These are phyloP conservation scores for Gouania willdenowi DNA, from an alignment of 2,797 vertebrate genomes.

Conservation along the genomic window DNA sequence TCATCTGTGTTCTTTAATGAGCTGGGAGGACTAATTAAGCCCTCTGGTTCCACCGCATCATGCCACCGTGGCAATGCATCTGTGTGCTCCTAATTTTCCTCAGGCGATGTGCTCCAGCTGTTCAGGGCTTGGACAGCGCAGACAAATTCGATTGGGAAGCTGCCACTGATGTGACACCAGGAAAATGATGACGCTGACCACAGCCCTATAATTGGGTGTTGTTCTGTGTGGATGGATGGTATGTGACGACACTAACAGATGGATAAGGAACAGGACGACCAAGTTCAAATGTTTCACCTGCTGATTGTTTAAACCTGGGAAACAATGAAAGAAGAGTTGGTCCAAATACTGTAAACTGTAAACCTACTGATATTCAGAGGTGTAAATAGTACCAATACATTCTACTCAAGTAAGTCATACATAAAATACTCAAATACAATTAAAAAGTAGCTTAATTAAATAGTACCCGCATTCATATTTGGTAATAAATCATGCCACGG, in stretches of 20 bases:
- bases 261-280: slow-evolving; percentile 36
- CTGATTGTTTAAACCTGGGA: too few relatives aligned
- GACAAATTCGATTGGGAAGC: slow-evolving; percentile 34
- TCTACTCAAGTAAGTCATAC: too few relatives aligned
- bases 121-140: slow-evolving; percentile 13
- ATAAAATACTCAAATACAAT: too few relatives aligned
- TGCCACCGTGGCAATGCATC: slow-evolving; percentile 25
- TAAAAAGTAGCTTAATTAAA: too few relatives aligned
- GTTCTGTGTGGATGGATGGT: slow-evolving; percentile 29
- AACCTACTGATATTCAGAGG: too few relatives aligned
- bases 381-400: too few relatives aligned
- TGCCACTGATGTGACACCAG: slow-evolving; percentile 34
- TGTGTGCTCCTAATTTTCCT: slow-evolving; percentile 33
- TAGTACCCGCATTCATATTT: too few relatives aligned
- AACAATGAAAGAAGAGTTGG: too few relatives aligned
- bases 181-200: slow-evolving; percentile 28
- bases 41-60: slow-evolving; percentile 1
- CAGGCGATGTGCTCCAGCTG: slow-evolving; percentile 13
- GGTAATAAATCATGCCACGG: too few relatives aligned
- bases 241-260: slow-evolving; percentile 34
- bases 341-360: too few relatives aligned
- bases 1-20: slow-evolving; percentile 28
- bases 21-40: slow-evolving; percentile 24
- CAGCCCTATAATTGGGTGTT: slow-evolving; percentile 29
- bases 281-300: too few relatives aligned